Evolutionary conservation across 2,888 invertebrate species (phyloP), one percentile per base, ranked within the genome.

Genomic region (Tetragonula carbonaria): DNA sequence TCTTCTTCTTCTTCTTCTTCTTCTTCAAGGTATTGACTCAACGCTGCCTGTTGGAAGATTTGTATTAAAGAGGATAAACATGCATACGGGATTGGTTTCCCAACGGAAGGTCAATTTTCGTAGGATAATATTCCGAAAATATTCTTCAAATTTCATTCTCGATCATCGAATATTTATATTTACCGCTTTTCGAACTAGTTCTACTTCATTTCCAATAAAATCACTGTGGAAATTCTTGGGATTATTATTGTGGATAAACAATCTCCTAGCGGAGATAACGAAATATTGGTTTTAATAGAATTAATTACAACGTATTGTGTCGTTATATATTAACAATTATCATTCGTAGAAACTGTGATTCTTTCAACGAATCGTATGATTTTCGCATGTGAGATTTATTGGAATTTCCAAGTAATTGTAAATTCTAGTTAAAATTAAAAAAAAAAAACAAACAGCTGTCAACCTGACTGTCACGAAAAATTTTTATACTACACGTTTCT

Each of bases 21-120:
- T 82, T 78, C 79, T 74, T 62, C 68, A 67, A 74, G 62, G 66
- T 72, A 82, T 75, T 59, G 71, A 82, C 74, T 57, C 55, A 23
- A 13, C n/a, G 6, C 33, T 57, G n/a, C 21, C 38, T 51, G 70
- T 74, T 33, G 28, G 21, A 45, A 65, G 28, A 63, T 45, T 50
- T 51, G 28, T 6, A 33, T n/a, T 11, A 65, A 33, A 38, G 21
- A 33, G 51, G 50, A 5, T 6, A 38, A 57, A 71, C 21, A 38
- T n/a, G 66, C 16, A 55, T 38, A n/a, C 6, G 55, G 2, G 38
- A 55, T 6, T 8, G 45, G 8, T 38, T 55, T 55, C 21, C 33
- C 11, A n/a, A 71, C 14, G 14, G n/a, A 45, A 45, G 1, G 8
- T 45, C 45, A 45, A 11, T 45, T 45, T 45, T 45, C 45, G 2